phyloP scores from a whole-genome alignment of 2,888 invertebrate species.

The Eremobia ochroleuca region DNA sequence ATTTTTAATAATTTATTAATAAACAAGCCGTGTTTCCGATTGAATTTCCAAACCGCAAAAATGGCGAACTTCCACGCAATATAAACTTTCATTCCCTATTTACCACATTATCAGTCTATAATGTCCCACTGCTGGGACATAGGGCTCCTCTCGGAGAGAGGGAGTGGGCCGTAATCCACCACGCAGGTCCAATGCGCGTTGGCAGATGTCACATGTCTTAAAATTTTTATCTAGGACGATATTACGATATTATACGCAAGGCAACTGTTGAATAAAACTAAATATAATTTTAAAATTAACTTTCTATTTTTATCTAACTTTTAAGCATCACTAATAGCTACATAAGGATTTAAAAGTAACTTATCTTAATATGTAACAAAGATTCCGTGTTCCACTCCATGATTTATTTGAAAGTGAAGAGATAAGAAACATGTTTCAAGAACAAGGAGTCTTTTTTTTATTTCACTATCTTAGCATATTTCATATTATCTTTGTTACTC shows the following conservation, averaged over 20 bases:
- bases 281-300: background rate
- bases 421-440: slow-evolving; percentile 43
- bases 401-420: slow-evolving; percentile 37
- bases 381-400: slow-evolving; percentile 27
- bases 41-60: background rate
- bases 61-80: background rate
- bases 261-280: too few relatives aligned
- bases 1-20: background rate
- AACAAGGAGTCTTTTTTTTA: slow-evolving; percentile 38
- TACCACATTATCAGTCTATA: too few relatives aligned
- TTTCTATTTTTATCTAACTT: background rate
- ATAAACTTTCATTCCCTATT: too few relatives aligned
- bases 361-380: slow-evolving; percentile 44
- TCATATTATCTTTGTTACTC: slow-evolving; percentile 38
- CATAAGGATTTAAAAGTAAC: slow-evolving; percentile 3
- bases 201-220: too few relatives aligned
- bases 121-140: background rate
- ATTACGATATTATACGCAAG: too few relatives aligned
- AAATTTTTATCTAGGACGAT: too few relatives aligned
- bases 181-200: background rate
- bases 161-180: too few relatives aligned
- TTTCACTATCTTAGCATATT: slow-evolving; percentile 27
- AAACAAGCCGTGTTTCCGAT: background rate
- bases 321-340: background rate
- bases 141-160: too few relatives aligned